Conservation (phyloP, 2,888 invertebrate genomes). For the Cheilosia pagana region DNA sequence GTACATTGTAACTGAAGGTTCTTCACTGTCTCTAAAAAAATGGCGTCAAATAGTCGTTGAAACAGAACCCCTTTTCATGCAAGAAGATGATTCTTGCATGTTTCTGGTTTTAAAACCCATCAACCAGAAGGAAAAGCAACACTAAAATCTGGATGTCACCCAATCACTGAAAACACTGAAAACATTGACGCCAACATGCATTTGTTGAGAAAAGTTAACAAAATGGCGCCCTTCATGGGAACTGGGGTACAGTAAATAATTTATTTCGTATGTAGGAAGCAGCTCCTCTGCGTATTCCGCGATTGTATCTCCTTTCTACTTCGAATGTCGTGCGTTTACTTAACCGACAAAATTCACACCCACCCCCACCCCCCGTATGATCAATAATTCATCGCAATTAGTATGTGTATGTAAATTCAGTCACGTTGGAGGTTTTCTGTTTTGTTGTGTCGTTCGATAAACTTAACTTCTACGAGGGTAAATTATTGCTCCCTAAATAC, state of each 20-base stretch:
- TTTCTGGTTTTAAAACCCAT: too few relatives aligned
- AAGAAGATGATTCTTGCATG: too few relatives aligned
- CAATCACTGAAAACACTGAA: too few relatives aligned
- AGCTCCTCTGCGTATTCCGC: background rate
- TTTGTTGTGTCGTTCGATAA: constrained; percentile 2
- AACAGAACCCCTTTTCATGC: too few relatives aligned
- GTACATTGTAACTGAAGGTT: too few relatives aligned
- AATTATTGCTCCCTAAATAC: constrained; percentile 28
- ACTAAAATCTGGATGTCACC: too few relatives aligned
- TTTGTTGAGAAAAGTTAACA: too few relatives aligned
- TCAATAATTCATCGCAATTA: constrained; percentile 30
- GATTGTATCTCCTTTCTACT: background rate
- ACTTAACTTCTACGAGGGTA: background rate
- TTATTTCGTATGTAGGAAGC: background rate
- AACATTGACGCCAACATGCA: too few relatives aligned
- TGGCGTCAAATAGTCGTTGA: too few relatives aligned
- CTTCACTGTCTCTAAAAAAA: too few relatives aligned
- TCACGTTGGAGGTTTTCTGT: constrained; percentile 11
- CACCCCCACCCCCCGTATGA: background rate
- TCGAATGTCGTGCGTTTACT: background rate
- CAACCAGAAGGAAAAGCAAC: too few relatives aligned
- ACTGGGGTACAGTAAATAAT: background rate
- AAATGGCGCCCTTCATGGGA: too few relatives aligned
- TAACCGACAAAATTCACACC: background rate
- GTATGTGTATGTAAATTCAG: constrained; percentile 42